Base-by-base conservation (phyloP, 2,888 invertebrate genomes). In the Dysmachus trigonus region DNA sequence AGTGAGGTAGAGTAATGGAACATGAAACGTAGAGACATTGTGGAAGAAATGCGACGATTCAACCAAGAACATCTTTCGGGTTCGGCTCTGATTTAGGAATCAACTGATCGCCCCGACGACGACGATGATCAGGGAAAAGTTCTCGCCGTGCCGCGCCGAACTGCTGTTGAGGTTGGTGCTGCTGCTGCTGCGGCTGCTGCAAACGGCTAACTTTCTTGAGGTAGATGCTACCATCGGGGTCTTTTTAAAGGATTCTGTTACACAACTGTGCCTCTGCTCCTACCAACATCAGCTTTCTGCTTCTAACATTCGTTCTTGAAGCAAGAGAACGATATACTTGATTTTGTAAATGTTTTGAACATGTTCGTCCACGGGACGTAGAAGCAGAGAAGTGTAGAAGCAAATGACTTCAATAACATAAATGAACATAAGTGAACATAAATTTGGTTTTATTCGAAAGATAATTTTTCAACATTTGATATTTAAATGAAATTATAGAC, bases 61-160 rank as follows among this genome's bases (percentile, higher is more conserved):
- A 15, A 41, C 51, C 79, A 79, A 47, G 47, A 47, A 51, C 22
- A 51, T 31, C 51, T 76, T 47, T 51, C 47, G 79, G 31, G 41
- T 51, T 79, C 31, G 41, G 79, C 31, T 79, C 79, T 79, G 79
- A 79, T 79, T 79, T 79, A 51, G 27, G 41, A 79, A 79, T 79
- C 79, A 79, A 76, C 76, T 76, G 76, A 76, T 76, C 76, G 35
- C 76, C 38, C 38, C 38, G 38, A 41, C 76, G n/a, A n/a, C n/a
- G n/a, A n/a, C 76, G 76, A 38, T 41, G 76, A 33, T 76, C 76
- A 76, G 38, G 76, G 22, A 76, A 76, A 41, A 76, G 76, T 35
- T 76, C 76, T 76, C 35, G 76, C 18, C 76, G 13, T 35, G 18
- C 18, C 18, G 76, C 35, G 76, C 18, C 76, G 13, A 76, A 38